Evolutionary conservation across 2,888 invertebrate species (phyloP).

Genomic region (Luperina nickerlii): DNA sequence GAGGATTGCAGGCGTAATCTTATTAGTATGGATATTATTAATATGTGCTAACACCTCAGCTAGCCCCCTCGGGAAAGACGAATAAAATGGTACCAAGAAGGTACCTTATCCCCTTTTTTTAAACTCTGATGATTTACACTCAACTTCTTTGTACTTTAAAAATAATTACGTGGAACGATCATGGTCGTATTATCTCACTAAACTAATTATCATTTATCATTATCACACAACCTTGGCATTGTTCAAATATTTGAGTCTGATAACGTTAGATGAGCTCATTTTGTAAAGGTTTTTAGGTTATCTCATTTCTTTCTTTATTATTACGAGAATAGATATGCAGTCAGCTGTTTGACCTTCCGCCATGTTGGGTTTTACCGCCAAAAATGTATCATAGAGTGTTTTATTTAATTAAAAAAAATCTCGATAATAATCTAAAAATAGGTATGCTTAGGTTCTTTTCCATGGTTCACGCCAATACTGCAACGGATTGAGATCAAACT

Average conservation of each 20-base stretch:
- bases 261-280: slow-evolving; percentile 52
- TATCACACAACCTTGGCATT: slow-evolving; percentile 53
- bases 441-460: too few relatives aligned
- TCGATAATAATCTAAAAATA: too few relatives aligned
- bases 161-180: slow-evolving; percentile 24
- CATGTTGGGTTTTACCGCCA: slow-evolving; percentile 34
- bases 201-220: slow-evolving; percentile 38
- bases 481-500: too few relatives aligned
- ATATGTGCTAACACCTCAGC: background rate
- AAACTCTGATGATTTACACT: too few relatives aligned
- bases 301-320: slow-evolving; percentile 35
- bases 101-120: background rate
- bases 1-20: too few relatives aligned
- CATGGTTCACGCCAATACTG: too few relatives aligned
- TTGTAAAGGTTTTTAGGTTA: slow-evolving; percentile 43
- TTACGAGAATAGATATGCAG: slow-evolving; percentile 23
- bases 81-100: too few relatives aligned
- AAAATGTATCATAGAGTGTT: background rate
- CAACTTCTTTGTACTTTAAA: background rate
- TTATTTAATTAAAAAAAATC: too few relatives aligned
- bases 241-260: slow-evolving; percentile 55
- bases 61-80: background rate
- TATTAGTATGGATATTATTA: too few relatives aligned
- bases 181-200: slow-evolving; percentile 27
- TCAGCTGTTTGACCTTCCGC: slow-evolving; percentile 51